Evolutionary conservation across 2,113 vertebrate genomes (phyloP).

Genomic region (Cyphomyrus discorhynchus): DNA sequence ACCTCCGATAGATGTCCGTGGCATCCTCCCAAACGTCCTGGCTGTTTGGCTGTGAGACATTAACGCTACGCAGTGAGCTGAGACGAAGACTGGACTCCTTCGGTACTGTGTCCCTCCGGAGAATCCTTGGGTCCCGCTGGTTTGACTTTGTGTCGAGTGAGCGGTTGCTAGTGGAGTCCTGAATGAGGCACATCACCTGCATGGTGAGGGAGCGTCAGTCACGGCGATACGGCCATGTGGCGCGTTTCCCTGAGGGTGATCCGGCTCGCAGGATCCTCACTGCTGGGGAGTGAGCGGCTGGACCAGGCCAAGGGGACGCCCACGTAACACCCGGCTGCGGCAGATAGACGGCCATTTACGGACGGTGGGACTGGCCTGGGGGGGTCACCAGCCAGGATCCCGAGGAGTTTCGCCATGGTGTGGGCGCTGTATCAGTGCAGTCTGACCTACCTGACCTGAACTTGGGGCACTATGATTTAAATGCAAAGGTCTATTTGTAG

Average conservation of each 20-base stretch:
- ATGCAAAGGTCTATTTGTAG: too few relatives aligned
- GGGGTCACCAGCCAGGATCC: not conserved
- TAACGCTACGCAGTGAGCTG: not conserved
- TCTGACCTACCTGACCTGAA: too few relatives aligned
- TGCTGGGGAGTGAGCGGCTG: too few relatives aligned
- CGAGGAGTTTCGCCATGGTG: not conserved
- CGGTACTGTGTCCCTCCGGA: not conserved
- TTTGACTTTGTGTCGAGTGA: not conserved
- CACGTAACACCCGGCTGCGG: not conserved
- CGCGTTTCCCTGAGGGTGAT: not conserved
- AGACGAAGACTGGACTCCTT: not conserved
- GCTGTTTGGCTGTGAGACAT: not conserved
- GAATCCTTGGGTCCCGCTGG: not conserved
- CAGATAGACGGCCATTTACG: not conserved
- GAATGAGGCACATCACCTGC: not conserved
- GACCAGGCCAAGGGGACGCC: not conserved
- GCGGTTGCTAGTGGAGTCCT: rapidly evolving
- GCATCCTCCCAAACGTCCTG: not conserved
- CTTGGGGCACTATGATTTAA: too few relatives aligned
- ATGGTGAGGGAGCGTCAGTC: not conserved
- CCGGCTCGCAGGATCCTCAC: not conserved
- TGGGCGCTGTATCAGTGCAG: not conserved
- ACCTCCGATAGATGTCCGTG: not conserved
- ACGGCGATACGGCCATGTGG: not conserved
- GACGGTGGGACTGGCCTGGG: not conserved